Base-by-base conservation (phyloP, 2,888 invertebrate species). In the Diadegma fenestrale region DNA sequence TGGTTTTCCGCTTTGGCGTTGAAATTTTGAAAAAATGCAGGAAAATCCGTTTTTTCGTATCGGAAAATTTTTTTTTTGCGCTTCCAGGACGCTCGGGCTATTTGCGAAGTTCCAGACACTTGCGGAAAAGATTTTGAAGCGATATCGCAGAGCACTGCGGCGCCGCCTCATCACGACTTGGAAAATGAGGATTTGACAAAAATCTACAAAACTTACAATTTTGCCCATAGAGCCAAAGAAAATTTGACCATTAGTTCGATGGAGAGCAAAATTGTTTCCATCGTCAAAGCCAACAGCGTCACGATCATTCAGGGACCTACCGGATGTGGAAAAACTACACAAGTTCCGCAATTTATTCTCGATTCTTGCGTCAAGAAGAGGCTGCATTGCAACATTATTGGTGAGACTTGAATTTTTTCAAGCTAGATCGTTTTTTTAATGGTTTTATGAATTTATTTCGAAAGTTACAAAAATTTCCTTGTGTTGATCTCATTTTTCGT, bases 311-410 rank as follows among this genome's bases (percentile, higher is more conserved):
- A 98, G 94, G 99, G 99, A 0, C 97, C 97, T 0, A 99, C 99
- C 0, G 99, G 99, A 0, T 99, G 99, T 93, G 99, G 99, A 22
- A 98, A 98, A 94, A 98, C 98, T 0, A 98, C 98, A 0, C 96
- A 97, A 93, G 97, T 92, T 0, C 98, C 99, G 0, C 99, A 99
- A 93, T 98, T 97, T 94, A 98, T 99, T 87, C 94, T 99, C n/a
- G 98, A 99, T 89, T 95, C 97, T 88, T 96, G 96, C 87, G 96
- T 95, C 78, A 94, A 95, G 68, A 95, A 95, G 37, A 95, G 95
- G 33, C 94, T 94, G 78, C 95, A 95, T 71, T 98, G 98, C 91
- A 98, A 98, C 93, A 98, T 99, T 87, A 95, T 97, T 63, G 92
- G 92, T 92, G 85, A 88, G 75, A 73, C n/a, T 45, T 17, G 8